A percentile compares a stretch with the other conserved stretches of the same genome.
These are phyloP conservation scores for Oxyruncus cristatus DNA, from an alignment of 2,113 vertebrate genomes.

Conservation along the genomic window DNA sequence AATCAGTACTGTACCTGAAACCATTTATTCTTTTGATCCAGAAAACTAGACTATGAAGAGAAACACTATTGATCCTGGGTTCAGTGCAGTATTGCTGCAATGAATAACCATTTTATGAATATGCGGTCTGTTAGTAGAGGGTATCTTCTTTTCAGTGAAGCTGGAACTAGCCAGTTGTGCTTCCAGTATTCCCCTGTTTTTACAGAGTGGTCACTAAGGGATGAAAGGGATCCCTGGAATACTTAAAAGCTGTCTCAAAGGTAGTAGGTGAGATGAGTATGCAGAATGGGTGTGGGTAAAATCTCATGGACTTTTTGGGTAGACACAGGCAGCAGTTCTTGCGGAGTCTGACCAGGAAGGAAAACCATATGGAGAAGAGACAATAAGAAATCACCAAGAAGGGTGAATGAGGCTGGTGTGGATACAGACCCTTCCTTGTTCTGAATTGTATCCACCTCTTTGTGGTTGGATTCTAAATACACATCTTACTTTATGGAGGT, in stretches of 20 bases:
- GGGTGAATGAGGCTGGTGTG: accelerated
- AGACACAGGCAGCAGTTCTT: background rate
- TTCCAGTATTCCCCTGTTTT: background rate
- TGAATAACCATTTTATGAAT: background rate
- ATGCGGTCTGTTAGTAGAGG: background rate
- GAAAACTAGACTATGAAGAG: background rate
- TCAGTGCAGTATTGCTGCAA: background rate
- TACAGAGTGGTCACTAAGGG: background rate
- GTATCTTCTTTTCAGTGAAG: background rate
- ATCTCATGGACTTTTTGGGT: background rate
- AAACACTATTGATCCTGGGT: background rate
- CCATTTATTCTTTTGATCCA: background rate
- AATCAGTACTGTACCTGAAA: background rate
- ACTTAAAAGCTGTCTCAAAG: background rate
- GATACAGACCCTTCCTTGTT: background rate
- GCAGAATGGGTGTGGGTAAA: background rate
- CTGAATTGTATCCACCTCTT: background rate
- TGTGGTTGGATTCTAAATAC: background rate
- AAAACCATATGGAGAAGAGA: background rate
- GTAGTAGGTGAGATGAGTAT: background rate
- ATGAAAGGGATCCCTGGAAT: background rate
- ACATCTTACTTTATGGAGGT: background rate
- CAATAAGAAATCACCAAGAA: background rate
- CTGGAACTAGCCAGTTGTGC: background rate
- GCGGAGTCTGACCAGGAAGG: background rate